A percentile compares a stretch with the other conserved stretches of the same genome.
Conservation (phyloP, 2,888 invertebrate genomes). For the Alloscopus bannaensis region DNA sequence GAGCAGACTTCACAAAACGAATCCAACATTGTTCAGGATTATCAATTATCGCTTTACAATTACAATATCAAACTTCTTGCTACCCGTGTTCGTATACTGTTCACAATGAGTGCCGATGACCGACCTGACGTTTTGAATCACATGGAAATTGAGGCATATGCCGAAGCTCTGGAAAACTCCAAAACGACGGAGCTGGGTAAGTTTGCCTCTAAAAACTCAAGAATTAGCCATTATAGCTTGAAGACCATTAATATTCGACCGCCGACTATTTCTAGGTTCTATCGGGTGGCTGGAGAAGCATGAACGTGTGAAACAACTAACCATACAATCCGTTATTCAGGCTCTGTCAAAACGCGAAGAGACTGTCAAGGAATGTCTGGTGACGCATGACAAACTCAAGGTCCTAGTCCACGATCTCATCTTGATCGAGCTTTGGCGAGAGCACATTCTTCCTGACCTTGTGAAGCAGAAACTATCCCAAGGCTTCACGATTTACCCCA, state of each 20-base stretch:
- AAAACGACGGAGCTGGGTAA: conserved; percentile 82
- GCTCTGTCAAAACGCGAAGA: conserved; percentile 87
- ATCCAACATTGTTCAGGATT: too few species aligned
- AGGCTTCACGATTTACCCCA: conserved; percentile 75
- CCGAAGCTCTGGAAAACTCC: conserved; percentile 83
- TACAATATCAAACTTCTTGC: too few species aligned
- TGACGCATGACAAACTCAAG: conserved; percentile 84
- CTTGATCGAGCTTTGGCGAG: conserved; percentile 89
- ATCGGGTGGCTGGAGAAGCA: conserved; percentile 88
- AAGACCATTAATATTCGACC: neutral
- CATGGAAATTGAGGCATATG: conserved; percentile 83
- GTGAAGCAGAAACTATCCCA: conserved; percentile 74
- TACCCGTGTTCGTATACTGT: too few species aligned
- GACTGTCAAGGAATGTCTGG: conserved; percentile 87
- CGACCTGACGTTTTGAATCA: conserved; percentile 68
- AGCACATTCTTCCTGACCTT: conserved; percentile 87
- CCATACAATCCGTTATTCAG: conserved; percentile 91
- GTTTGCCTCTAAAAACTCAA: conserved; percentile 1
- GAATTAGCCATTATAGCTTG: neutral
- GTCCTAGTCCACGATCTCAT: conserved; percentile 89
- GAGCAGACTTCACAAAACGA: too few species aligned
- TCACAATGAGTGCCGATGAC: conserved; percentile 35
- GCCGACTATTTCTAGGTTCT: conserved; percentile 66
- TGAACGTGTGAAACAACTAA: conserved; percentile 87
- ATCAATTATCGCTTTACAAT: conserved; percentile 29